Conservation (phyloP, 2,113 vertebrate species). For the Silurus glanis region DNA sequence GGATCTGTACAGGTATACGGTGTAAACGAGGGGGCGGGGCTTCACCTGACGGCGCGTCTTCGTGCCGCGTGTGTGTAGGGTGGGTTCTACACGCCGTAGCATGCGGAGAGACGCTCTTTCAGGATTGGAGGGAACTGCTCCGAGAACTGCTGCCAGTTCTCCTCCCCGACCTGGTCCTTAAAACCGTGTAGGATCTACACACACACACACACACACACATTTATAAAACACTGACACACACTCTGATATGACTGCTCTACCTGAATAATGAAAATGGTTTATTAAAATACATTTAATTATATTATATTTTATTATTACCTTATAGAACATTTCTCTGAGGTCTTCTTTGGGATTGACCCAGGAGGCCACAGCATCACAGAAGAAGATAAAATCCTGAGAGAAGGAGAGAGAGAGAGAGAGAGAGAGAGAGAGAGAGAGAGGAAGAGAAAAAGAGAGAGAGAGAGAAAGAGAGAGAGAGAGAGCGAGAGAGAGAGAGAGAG, state of each 20-base stretch:
- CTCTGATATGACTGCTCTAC: no score
- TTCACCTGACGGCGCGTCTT: constrained; percentile 50
- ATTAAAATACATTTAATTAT: no score
- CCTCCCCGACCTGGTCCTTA: constrained; percentile 92
- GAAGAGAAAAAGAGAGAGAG: no score
- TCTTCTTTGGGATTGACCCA: constrained; percentile 94
- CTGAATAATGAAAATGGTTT: no score
- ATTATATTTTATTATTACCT: constrained; percentile 68
- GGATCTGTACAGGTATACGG: neutral
- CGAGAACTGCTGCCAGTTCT: constrained; percentile 94
- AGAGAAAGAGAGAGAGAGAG: no score
- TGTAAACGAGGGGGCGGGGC: neutral
- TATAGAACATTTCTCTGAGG: constrained; percentile 93
- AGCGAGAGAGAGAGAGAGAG: no score
- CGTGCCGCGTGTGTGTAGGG: constrained; percentile 56
- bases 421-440: neutral
- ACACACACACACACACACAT: constrained; percentile 9
- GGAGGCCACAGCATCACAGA: constrained; percentile 92
- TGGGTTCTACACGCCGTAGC: constrained; percentile 86
- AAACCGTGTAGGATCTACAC: constrained; percentile 88
- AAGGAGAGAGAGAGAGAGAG: neutral
- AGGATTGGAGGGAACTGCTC: constrained; percentile 93
- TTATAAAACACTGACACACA: neutral
- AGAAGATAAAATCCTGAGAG: constrained; percentile 91
- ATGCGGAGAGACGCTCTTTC: constrained; percentile 89